phyloP scores from a whole-genome alignment of 2,113 vertebrate species.

The Cyphomyrus plagiostoma region DNA sequence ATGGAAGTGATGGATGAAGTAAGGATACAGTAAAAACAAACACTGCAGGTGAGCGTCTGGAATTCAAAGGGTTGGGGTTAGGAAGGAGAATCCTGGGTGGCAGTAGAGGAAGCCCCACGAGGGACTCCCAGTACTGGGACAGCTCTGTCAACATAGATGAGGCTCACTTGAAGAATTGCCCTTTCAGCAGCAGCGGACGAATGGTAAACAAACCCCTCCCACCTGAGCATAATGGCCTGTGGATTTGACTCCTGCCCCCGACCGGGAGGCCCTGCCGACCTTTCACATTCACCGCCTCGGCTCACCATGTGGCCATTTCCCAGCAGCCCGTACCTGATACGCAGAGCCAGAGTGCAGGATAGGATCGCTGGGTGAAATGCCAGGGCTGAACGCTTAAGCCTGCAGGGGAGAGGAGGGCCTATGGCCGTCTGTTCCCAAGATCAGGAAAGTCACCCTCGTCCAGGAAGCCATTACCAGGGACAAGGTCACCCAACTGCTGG shows the following conservation, averaged over 20 bases:
- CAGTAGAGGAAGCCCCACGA: neutral
- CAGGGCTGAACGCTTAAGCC: neutral
- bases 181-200: slow-evolving; percentile 6
- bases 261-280: neutral
- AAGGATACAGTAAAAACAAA: neutral
- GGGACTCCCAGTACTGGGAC: neutral
- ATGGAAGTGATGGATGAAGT: neutral
- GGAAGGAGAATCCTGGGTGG: neutral
- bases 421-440: neutral
- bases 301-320: neutral
- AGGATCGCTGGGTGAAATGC: neutral
- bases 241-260: neutral
- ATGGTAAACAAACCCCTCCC: neutral
- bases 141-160: neutral
- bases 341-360: neutral
- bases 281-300: neutral
- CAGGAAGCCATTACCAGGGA: slow-evolving; percentile 12
- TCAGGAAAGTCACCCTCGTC: neutral
- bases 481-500: neutral
- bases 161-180: slow-evolving; percentile 3
- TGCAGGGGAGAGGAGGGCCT: neutral
- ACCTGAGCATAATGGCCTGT: neutral
- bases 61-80: neutral
- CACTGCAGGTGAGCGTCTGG: neutral
- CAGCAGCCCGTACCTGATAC: neutral